A percentile compares a stretch with the other conserved stretches of the same genome.
These are phyloP conservation scores for Chrysocyon brachyurus DNA, from an alignment of 2,797 vertebrate species.

Conservation along the genomic window DNA sequence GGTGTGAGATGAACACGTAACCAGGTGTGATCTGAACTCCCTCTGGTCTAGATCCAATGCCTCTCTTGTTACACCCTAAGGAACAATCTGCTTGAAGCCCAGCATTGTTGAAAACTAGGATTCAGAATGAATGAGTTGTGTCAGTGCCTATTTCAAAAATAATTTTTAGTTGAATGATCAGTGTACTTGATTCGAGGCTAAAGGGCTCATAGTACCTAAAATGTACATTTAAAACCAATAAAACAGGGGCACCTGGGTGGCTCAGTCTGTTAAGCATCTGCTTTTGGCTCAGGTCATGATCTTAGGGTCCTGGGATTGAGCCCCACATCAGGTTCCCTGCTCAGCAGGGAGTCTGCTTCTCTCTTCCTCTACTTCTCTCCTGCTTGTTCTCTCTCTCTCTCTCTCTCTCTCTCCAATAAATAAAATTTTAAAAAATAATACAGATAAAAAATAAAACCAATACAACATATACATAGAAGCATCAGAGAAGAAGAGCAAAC, in stretches of 20 bases:
- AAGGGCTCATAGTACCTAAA: neutral
- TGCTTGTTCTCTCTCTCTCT: too few species aligned
- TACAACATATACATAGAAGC: fast-evolving
- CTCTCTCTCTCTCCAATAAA: too few species aligned
- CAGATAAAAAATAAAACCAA: neutral
- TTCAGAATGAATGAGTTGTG: neutral
- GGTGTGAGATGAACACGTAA: neutral
- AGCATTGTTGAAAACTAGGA: fast-evolving
- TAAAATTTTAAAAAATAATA: too few species aligned
- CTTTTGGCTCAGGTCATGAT: too few species aligned
- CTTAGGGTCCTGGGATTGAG: too few species aligned
- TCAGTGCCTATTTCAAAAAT: neutral
- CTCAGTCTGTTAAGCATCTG: too few species aligned
- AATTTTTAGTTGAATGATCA: neutral
- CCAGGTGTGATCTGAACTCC: neutral
- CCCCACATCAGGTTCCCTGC: too few species aligned
- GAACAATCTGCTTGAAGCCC: neutral
- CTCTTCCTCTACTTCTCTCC: too few species aligned
- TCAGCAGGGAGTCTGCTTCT: too few species aligned
- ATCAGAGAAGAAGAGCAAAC: neutral
- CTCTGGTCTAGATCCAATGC: fast-evolving
- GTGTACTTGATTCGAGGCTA: too few species aligned
- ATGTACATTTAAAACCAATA: neutral
- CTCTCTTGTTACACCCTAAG: neutral
- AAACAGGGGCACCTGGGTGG: neutral